Base-by-base conservation (phyloP, 2,888 invertebrate species). In the Dryocosmus kuriphilus region DNA sequence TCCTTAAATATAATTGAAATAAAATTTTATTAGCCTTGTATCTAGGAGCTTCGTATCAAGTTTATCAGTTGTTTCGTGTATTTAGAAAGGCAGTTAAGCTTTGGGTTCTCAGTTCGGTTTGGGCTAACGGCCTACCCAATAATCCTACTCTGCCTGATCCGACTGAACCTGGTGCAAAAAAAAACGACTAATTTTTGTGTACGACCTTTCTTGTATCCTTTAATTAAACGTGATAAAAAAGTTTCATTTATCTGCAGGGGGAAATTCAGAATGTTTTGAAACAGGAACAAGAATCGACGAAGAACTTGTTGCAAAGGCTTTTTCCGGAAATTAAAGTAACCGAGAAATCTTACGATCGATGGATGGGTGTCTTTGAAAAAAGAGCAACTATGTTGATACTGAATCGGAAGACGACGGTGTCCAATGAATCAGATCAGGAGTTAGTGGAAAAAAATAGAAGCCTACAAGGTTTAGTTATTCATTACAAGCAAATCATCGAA, bases 401-500 rank as follows among this genome's bases (percentile, higher is more conserved):
- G 30, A 85, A 88, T 76, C 79, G 88, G n/a, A 88, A 87, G 74
- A 85, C 83, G 14, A 81, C 85, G 16, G 82, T 83, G 55, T 77
- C 38, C 55, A 77, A 86, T 78, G 87, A 86, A 62, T 86, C 89
- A 63, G 90, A 93, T 80, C 87, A 91, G 74, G 94, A 95, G 55
- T 90, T 95, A 79, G 90, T 92, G 79, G 92, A 93, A 84, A 94
- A 95, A 88, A 95, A 95, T 89, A 93, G 93, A 85, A 94, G 94
- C 84, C 92, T 96, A 84, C 94, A 94, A 87, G 92, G 92, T 62
- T 93, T 94, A 88, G 94, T 95, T 74, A 81, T 90, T 27, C 92
- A 96, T 90, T 96, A 96, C 89, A 95, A 96, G 92, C 94, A 92
- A 87, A 94, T 96, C 84, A 96, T 97, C 82, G 94, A 94, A 84